Conservation (phyloP, 2,888 invertebrate genomes). For the Ochropleura leucogaster region DNA sequence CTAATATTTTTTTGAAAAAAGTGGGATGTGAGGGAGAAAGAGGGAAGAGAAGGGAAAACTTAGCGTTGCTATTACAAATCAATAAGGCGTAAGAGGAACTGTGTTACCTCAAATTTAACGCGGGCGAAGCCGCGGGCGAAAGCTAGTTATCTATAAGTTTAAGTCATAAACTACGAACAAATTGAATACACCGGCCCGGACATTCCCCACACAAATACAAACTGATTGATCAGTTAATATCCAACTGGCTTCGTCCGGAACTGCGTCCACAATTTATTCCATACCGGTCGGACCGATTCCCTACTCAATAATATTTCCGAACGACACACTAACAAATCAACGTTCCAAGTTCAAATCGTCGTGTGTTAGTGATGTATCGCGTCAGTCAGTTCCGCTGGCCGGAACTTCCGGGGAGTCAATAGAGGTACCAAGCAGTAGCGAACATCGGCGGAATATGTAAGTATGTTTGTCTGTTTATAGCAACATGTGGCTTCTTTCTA, state of each 20-base stretch:
- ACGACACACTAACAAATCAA: conserved; percentile 53
- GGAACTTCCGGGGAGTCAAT: conserved; percentile 75
- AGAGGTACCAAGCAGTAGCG: conserved; percentile 56
- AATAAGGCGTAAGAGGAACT: no score
- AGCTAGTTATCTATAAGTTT: no score
- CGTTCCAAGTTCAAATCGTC: conserved; percentile 49
- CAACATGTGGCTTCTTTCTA: conserved; percentile 51
- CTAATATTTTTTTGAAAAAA: no score
- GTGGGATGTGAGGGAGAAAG: no score
- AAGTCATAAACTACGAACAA: no score
- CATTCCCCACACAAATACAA: not conserved
- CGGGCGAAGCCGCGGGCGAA: no score
- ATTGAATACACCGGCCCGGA: no score
- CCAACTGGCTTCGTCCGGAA: not conserved
- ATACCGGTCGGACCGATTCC: not conserved
- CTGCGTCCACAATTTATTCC: not conserved
- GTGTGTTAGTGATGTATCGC: conserved; percentile 71
- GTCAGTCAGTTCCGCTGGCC: conserved; percentile 76
- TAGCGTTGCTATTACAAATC: no score
- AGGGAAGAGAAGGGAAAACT: no score
- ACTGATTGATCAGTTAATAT: not conserved
- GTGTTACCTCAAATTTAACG: no score
- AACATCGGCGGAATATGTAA: conserved; percentile 46
- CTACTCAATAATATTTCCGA: conserved; percentile 43
- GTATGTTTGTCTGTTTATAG: conserved; percentile 34